Conservation (phyloP, 1,140 invertebrate genomes). For the Dendroctonus valens region DNA sequence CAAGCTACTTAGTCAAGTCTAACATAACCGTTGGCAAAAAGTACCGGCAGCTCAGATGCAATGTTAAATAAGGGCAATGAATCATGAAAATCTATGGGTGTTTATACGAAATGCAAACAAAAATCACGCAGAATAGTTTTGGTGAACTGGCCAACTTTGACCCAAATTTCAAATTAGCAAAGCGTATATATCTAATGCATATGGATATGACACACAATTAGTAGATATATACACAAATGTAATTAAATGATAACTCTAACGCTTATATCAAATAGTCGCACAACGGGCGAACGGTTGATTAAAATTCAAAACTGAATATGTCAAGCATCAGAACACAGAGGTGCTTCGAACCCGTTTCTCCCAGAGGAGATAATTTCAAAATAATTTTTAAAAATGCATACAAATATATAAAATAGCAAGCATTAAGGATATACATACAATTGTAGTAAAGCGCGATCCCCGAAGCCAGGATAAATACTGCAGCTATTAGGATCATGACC, state of each 20-base stretch:
- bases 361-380: no score
- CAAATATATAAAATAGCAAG: background rate
- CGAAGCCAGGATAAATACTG: slow-evolving; percentile 53
- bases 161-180: slow-evolving; percentile 9
- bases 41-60: no score
- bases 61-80: no score
- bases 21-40: no score
- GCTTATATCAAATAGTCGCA: slow-evolving; percentile 10
- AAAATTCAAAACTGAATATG: background rate
- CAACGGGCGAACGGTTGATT: background rate
- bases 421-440: slow-evolving; percentile 49
- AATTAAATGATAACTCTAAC: slow-evolving; percentile 23
- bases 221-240: slow-evolving; percentile 9
- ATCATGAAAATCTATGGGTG: no score
- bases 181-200: slow-evolving; percentile 16
- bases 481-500: slow-evolving; percentile 51
- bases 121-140: background rate
- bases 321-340: no score
- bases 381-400: no score
- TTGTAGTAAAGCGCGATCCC: slow-evolving; percentile 56
- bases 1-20: no score
- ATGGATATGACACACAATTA: slow-evolving; percentile 24
- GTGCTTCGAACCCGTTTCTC: no score
- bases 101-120: no score
- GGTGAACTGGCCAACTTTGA: background rate